These are phyloP conservation scores for Bovichtus diacanthus DNA, from an alignment of 2,797 vertebrate species.

Conservation along the genomic window DNA sequence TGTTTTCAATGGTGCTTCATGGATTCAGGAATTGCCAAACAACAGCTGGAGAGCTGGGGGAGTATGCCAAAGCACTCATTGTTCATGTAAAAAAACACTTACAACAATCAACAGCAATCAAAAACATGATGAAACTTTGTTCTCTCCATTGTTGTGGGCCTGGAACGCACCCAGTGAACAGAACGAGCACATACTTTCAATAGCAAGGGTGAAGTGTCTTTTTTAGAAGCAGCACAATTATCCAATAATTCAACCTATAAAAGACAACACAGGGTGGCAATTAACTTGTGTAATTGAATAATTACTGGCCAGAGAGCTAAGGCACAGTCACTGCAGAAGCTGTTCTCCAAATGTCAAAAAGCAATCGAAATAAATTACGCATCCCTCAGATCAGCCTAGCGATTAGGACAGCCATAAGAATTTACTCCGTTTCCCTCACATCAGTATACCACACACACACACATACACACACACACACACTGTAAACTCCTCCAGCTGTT, in stretches of 20 bases:
- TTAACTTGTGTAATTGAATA: conserved; percentile 93
- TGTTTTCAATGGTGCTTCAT: conserved; percentile 50
- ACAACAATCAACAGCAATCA: conserved; percentile 57
- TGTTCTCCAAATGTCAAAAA: conserved; percentile 95
- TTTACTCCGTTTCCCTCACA: conserved; percentile 83
- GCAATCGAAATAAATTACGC: conserved; percentile 95
- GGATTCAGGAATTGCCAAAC: conserved; percentile 28
- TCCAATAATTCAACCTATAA: conserved; percentile 91
- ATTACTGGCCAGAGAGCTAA: conserved; percentile 91
- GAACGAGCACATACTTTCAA: conserved; percentile 53
- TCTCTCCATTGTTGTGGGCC: conserved; percentile 38
- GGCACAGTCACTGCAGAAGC: conserved; percentile 88
- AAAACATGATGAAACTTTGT: conserved; percentile 59
- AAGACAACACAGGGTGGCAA: conserved; percentile 91
- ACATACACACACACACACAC: neutral
- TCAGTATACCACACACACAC: neutral
- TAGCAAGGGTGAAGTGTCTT: conserved; percentile 89
- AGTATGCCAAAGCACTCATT: conserved; percentile 10
- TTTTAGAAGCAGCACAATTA: conserved; percentile 90
- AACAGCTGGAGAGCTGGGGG: conserved; percentile 18
- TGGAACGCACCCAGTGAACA: conserved; percentile 47
- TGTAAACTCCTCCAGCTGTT: neutral
- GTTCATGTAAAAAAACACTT: conserved; percentile 47
- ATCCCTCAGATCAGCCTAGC: conserved; percentile 89
- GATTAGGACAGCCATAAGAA: conserved; percentile 89